phyloP scores from a whole-genome alignment of 2,113 vertebrate species.

The Psilopsiagon aurifrons region DNA sequence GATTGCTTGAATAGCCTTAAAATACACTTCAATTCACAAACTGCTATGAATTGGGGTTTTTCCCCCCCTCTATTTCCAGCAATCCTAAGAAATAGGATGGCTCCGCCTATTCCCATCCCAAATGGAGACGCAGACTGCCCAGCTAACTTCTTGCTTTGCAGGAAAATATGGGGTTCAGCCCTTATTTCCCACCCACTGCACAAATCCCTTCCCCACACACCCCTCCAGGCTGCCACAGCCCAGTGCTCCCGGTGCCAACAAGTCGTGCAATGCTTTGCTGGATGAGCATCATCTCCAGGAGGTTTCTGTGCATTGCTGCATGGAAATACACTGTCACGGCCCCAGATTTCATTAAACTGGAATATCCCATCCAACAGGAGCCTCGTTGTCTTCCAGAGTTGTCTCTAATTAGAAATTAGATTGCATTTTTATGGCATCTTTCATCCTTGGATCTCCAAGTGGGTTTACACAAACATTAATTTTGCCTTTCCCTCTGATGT shows the following conservation, averaged over 20 bases:
- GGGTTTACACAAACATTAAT: conserved; percentile 43
- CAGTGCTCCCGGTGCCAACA: neutral
- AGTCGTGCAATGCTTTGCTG: fast-evolving
- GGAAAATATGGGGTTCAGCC: neutral
- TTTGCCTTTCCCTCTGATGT: neutral
- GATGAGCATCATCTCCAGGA: neutral
- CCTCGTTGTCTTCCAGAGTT: conserved; percentile 39
- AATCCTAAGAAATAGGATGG: neutral
- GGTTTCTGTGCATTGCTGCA: fast-evolving
- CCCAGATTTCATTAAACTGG: conserved; percentile 19
- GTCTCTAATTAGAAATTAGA: conserved; percentile 52
- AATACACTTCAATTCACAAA: neutral
- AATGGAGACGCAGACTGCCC: fast-evolving
- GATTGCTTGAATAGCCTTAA: neutral
- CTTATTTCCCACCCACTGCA: neutral
- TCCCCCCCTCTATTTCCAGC: neutral
- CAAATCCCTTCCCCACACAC: neutral
- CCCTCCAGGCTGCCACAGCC: neutral
- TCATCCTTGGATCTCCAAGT: conserved; percentile 48
- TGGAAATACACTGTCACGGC: fast-evolving
- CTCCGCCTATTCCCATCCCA: neutral
- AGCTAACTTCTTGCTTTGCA: fast-evolving
- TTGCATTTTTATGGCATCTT: conserved; percentile 43
- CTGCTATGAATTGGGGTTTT: neutral
- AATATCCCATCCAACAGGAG: neutral